These are phyloP conservation scores for Karalla daura DNA, from an alignment of 2,797 vertebrate genomes.

Conservation along the genomic window DNA sequence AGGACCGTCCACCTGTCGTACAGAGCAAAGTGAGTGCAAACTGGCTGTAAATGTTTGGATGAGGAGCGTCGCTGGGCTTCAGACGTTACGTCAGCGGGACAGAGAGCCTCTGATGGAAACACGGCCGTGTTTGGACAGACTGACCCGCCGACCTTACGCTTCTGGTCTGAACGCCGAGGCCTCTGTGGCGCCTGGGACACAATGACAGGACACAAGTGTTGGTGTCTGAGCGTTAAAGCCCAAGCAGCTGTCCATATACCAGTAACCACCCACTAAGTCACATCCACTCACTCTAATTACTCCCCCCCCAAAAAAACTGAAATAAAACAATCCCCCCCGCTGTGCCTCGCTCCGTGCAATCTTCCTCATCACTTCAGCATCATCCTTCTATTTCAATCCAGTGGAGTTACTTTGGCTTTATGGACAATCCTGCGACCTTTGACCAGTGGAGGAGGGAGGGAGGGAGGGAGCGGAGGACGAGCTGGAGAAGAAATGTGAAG, in stretches of 20 bases:
- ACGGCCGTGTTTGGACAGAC: background rate
- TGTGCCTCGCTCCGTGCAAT: background rate
- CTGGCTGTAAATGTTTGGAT: too few relatives aligned
- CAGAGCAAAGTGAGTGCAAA: too few relatives aligned
- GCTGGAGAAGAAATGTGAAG: background rate
- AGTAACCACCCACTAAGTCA: constrained; percentile 12
- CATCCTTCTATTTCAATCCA: constrained; percentile 19
- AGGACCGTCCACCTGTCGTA: too few relatives aligned
- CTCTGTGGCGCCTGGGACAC: constrained; percentile 29
- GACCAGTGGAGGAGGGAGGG: constrained; percentile 9
- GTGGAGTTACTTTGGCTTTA: background rate
- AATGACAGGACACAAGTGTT: constrained; percentile 40
- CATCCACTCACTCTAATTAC: constrained; percentile 9
- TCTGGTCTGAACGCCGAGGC: background rate
- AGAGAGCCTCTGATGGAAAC: background rate
- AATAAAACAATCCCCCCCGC: constrained; percentile 3
- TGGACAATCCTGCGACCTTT: constrained; percentile 10
- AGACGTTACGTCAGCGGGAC: background rate
- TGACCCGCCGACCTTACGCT: constrained; percentile 10
- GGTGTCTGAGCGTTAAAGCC: constrained; percentile 30
- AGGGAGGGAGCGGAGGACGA: background rate
- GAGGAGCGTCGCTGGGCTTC: too few relatives aligned
- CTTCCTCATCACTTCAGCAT: background rate
- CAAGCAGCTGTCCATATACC: constrained; percentile 46
- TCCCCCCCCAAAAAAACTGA: too few relatives aligned